Conservation (phyloP, 2,113 vertebrate genomes). For the Quiscalus mexicanus region DNA sequence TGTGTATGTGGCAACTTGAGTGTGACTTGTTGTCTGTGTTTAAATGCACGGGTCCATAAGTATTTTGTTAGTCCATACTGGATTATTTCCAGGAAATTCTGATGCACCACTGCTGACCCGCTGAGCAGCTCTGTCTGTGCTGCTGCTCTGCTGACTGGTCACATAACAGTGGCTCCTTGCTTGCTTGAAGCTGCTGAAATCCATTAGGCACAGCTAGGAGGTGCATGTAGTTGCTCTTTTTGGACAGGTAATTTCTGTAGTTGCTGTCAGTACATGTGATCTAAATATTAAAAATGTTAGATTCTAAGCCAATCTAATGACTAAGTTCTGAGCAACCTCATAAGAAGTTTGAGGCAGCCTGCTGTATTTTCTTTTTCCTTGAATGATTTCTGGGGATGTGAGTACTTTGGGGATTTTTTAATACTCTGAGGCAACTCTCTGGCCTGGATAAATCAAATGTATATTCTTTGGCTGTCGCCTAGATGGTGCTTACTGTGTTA, state of each 20-base stretch:
- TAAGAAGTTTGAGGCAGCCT: background rate
- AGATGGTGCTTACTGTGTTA: background rate
- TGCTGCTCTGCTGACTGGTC: background rate
- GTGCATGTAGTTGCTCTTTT: background rate
- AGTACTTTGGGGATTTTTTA: background rate
- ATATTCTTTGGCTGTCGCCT: background rate
- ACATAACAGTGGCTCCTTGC: background rate
- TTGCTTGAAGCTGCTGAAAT: background rate
- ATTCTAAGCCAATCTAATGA: background rate
- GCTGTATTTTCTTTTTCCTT: background rate
- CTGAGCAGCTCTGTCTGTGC: background rate
- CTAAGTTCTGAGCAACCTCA: background rate
- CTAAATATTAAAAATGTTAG: background rate
- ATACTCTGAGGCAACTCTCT: background rate
- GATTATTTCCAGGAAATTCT: background rate
- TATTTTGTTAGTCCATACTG: background rate
- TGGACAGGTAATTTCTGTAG: background rate
- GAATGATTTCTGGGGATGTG: background rate
- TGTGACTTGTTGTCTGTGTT: background rate
- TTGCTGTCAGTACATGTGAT: background rate
- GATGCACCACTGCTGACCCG: background rate
- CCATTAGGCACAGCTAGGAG: background rate
- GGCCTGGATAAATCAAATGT: background rate
- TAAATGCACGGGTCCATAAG: background rate
- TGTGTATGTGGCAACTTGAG: background rate